A percentile compares a stretch with the other conserved stretches of the same genome.
Conservation (phyloP, 2,113 vertebrate genomes). For the Caranx ignobilis region DNA sequence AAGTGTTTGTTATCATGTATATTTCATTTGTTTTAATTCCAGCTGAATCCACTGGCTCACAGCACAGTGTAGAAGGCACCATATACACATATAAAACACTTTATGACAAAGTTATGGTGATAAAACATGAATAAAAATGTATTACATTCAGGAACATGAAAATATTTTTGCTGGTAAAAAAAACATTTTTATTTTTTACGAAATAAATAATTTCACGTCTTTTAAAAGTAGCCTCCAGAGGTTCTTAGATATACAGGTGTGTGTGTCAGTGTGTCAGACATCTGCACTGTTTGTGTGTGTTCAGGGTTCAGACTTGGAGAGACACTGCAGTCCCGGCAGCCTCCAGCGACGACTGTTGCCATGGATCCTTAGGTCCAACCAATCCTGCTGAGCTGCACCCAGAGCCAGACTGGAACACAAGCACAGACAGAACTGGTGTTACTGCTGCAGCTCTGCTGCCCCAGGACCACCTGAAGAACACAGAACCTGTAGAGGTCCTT, state of each 20-base stretch:
- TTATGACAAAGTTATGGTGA: neutral
- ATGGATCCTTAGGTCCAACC: constrained; percentile 73
- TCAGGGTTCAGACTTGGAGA: constrained; percentile 64
- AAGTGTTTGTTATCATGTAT: neutral
- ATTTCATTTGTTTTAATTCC: neutral
- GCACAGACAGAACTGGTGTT: neutral
- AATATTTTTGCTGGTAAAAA: neutral
- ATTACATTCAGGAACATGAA: constrained; percentile 31
- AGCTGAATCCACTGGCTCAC: neutral
- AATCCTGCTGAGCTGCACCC: constrained; percentile 65
- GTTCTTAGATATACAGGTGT: too few species aligned
- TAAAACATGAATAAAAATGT: neutral
- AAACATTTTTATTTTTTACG: neutral
- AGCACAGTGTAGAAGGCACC: neutral
- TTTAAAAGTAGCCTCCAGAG: neutral
- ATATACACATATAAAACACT: neutral
- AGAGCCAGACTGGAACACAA: constrained; percentile 50
- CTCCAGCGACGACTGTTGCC: constrained; percentile 55
- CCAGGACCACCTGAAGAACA: neutral
- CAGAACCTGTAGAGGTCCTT: neutral
- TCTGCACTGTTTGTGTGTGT: neutral
- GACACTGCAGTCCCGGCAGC: constrained; percentile 64
- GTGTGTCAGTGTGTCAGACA: too few species aligned
- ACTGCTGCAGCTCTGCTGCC: too few species aligned
- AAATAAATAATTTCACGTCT: neutral